Evolutionary conservation across 2,113 vertebrate species (phyloP).

Genomic region (Lepisosteus osseus): DNA sequence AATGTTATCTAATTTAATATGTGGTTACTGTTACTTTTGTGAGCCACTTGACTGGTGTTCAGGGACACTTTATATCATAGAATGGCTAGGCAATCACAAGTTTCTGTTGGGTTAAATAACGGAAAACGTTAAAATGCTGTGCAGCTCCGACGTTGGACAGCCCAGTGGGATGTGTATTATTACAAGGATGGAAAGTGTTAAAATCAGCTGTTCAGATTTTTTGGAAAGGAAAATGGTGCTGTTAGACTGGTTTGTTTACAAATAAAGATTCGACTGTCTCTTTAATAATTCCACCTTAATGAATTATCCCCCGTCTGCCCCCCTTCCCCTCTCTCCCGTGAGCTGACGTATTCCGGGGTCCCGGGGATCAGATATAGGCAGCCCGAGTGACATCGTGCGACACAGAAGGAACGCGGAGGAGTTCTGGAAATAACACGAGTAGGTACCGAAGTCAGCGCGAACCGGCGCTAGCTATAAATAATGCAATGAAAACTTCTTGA

Average conservation of each 20-base stretch:
- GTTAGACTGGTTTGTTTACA: not conserved
- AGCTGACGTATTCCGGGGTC: constrained; percentile 20
- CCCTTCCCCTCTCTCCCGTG: constrained; percentile 1
- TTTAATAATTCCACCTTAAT: constrained; percentile 37
- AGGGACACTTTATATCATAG: too few relatives aligned
- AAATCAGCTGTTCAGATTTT: too few relatives aligned
- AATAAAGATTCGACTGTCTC: constrained; percentile 24
- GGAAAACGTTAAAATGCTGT: too few relatives aligned
- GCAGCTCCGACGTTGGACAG: too few relatives aligned
- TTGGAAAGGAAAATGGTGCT: too few relatives aligned
- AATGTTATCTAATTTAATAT: too few relatives aligned
- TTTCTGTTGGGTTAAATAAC: too few relatives aligned
- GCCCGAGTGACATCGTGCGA: constrained; percentile 28
- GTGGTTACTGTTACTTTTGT: too few relatives aligned
- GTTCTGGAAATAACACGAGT: constrained; percentile 16
- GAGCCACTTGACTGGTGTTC: too few relatives aligned
- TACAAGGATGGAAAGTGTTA: too few relatives aligned
- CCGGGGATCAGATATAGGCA: constrained; percentile 22
- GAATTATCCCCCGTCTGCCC: constrained; percentile 19
- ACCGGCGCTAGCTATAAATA: constrained; percentile 21
- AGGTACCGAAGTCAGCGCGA: constrained; percentile 23
- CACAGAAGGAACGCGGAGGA: constrained; percentile 18
- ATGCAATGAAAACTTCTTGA: constrained; percentile 23
- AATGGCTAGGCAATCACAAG: too few relatives aligned
- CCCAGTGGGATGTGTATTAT: too few relatives aligned